Evolutionary conservation across 1,140 invertebrate species (phyloP).

Genomic region (Bombyx mori): DNA sequence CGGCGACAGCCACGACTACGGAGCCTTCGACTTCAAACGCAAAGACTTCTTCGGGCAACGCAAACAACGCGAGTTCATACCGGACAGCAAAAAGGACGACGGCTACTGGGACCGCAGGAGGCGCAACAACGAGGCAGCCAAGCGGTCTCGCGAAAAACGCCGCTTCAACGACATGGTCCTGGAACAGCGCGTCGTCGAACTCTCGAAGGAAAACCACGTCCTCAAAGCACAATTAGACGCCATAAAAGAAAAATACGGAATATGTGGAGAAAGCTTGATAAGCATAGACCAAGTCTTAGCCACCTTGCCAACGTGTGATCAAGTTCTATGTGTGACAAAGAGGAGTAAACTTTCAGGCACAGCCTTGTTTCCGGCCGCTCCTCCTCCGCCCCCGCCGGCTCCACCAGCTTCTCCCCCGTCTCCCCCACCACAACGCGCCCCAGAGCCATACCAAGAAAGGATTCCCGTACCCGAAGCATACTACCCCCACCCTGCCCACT

Average conservation of each 20-base stretch:
- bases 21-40: conserved; percentile 73
- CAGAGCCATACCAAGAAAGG: conserved; percentile 69
- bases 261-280: conserved; percentile 87
- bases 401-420: conserved; percentile 77
- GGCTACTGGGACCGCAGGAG: conserved; percentile 96
- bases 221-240: conserved; percentile 93
- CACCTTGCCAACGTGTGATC: conserved; percentile 84
- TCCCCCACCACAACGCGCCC: conserved; percentile 61
- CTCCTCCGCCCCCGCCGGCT: conserved; percentile 77
- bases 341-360: conserved; percentile 78
- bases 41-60: conserved; percentile 88
- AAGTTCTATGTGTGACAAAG: conserved; percentile 86
- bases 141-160: conserved; percentile 94
- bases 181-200: conserved; percentile 92
- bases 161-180: conserved; percentile 97
- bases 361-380: conserved; percentile 72
- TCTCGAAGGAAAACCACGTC: conserved; percentile 88
- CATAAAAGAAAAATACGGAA: conserved; percentile 94
- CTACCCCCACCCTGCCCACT: conserved; percentile 64
- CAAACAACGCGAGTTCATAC: conserved; percentile 96
- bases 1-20: conserved; percentile 56
- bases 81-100: conserved; percentile 97
- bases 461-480: conserved; percentile 61
- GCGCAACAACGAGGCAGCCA: conserved; percentile 96
- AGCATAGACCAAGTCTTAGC: conserved; percentile 90